Evolutionary conservation across 2,797 vertebrate species (phyloP), one percentile per base, ranked within the genome.

Genomic region (Sciaenops ocellatus): DNA sequence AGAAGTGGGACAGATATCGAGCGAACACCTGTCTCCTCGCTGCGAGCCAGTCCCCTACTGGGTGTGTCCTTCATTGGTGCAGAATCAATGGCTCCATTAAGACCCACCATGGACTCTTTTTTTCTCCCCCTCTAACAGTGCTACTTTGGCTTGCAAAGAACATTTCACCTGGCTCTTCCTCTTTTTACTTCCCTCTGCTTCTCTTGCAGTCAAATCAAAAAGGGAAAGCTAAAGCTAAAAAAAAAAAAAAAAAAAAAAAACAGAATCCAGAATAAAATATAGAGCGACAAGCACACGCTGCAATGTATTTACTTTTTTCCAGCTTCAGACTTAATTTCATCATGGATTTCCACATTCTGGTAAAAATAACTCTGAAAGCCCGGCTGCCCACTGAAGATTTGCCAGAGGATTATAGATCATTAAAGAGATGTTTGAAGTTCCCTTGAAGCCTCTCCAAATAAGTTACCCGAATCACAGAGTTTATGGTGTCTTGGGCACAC

Each of bases 1-100:
- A 89, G 90, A 94, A 95, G 92, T 94, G 93, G 93, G 93, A 93
- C 94, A 92, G 92, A 92, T 94, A 95, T 94, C 84, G 93, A 94
- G 89, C 93, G 85, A 92, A 92, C 92, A 96, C 95, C 94, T 95
- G 94, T 93, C 93, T 92, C 67, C 84, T 71, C 66, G 24, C 87
- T 79, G 82, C 71, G 88, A 89, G 91, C 79, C 80, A 67, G 85
- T 85, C 87, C 87, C 87, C 90, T 76, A 76, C 84, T 90, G 91
- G 90, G 92, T 47, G 89, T 93, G 95, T 90, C 91, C 86, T 90
- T 85, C 76, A 70, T 71, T 84, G 84, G 80, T 28, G 73, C 77
- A 76, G 76, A 82, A 94, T 95, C 94, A 93, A 94, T 94, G 91
- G 73, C 86, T 90, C 88, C 86, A 93, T 94, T 95, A 93, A 90